Percentiles rank a stretch among this genome's conserved stretches.
phyloP scores from a whole-genome alignment of 1,140 invertebrate species.

The Periplaneta americana region DNA sequence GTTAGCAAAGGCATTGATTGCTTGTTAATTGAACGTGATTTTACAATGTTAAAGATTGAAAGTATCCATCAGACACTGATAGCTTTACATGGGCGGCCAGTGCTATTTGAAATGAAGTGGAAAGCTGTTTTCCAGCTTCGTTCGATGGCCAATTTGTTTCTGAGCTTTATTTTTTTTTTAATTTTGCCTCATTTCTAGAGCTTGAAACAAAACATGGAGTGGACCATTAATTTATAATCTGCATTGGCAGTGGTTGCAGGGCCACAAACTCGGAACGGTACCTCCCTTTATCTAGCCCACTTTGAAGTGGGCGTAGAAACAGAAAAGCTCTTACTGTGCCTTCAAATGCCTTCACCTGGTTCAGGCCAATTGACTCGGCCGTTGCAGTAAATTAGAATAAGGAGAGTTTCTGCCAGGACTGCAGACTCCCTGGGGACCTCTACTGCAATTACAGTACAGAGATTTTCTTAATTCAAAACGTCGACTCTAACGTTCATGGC shows the following conservation, averaged over 20 bases:
- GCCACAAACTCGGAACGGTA: too few relatives aligned
- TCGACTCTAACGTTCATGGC: too few relatives aligned
- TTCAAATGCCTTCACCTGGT: too few relatives aligned
- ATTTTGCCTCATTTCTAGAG: background rate
- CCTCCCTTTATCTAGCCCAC: too few relatives aligned
- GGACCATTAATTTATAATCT: background rate
- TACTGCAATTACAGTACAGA: too few relatives aligned
- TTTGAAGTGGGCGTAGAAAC: too few relatives aligned
- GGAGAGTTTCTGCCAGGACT: too few relatives aligned
- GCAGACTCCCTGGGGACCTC: too few relatives aligned
- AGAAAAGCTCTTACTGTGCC: too few relatives aligned
- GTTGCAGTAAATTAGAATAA: too few relatives aligned
- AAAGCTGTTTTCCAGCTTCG: background rate
- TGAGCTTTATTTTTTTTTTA: background rate
- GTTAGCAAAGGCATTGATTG: background rate
- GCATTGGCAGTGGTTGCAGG: background rate
- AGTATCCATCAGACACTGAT: background rate
- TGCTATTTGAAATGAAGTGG: background rate
- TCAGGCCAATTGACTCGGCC: too few relatives aligned
- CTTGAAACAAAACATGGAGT: background rate
- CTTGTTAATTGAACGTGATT: background rate
- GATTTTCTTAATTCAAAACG: too few relatives aligned
- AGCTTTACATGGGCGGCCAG: background rate
- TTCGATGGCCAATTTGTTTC: background rate
- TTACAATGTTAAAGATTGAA: background rate